Evolutionary conservation across 2,797 vertebrate genomes (phyloP).

Genomic region (Mormyrus hasselquistii): DNA sequence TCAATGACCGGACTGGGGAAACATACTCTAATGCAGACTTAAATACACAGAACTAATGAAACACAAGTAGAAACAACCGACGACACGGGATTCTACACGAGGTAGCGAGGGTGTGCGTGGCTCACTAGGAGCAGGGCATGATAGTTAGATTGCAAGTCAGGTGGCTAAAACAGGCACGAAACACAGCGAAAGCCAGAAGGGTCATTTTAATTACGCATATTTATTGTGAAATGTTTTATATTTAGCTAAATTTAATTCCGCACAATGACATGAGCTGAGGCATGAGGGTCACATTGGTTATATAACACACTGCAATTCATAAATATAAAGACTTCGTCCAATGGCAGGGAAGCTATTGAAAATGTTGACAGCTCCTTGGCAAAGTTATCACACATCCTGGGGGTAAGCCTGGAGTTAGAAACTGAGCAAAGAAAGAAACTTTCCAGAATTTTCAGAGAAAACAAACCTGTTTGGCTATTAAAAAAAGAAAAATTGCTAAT

Average conservation of each 20-base stretch:
- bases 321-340: background rate
- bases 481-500: background rate
- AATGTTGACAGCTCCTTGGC: background rate
- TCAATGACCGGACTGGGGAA: background rate
- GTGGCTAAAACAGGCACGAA: background rate
- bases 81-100: background rate
- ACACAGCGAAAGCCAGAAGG: background rate
- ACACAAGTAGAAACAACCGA: background rate
- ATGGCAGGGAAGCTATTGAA: background rate
- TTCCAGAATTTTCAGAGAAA: background rate
- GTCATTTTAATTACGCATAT: background rate
- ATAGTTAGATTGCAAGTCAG: background rate
- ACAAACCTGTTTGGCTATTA: background rate
- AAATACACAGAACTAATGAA: background rate
- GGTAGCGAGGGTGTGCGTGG: background rate
- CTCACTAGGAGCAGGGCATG: background rate
- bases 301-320: background rate
- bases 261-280: background rate
- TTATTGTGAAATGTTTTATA: background rate
- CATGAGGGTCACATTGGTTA: background rate
- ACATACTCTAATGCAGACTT: background rate
- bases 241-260: background rate
- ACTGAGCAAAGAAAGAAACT: background rate
- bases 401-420: background rate
- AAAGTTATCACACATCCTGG: background rate